Percentiles rank a stretch among this genome's conserved stretches.
phyloP scores from a whole-genome alignment of 1,140 invertebrate genomes.

The Drosophila setifemur region DNA sequence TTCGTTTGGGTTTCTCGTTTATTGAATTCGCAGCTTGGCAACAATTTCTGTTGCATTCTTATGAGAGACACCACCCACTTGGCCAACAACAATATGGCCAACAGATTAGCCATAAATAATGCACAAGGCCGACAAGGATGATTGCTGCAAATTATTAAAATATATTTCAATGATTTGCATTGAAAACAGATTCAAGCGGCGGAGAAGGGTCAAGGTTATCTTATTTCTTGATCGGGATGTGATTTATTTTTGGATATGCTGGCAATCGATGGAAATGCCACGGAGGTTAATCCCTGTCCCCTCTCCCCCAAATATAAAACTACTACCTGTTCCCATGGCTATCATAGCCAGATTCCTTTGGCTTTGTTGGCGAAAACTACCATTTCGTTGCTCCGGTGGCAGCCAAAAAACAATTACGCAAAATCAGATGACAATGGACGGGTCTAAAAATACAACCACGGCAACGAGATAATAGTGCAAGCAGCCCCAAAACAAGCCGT shows the following conservation, averaged over 20 bases:
- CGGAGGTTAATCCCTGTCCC: too few species aligned
- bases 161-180: constrained; percentile 7
- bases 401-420: constrained; percentile 15
- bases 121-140: not conserved
- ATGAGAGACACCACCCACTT: not conserved
- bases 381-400: not conserved
- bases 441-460: constrained; percentile 11
- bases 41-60: constrained; percentile 46
- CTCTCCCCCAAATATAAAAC: too few species aligned
- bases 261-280: too few species aligned
- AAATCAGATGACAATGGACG: constrained; percentile 14
- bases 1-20: constrained; percentile 21
- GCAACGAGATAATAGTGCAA: not conserved
- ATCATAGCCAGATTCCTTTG: not conserved
- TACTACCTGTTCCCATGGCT: too few species aligned
- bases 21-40: constrained; percentile 56
- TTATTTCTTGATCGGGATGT: too few species aligned
- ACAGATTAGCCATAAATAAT: constrained; percentile 5
- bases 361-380: too few species aligned
- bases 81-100: constrained; percentile 12
- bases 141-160: constrained; percentile 15
- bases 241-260: too few species aligned
- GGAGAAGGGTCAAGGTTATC: constrained; percentile 1
- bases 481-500: not conserved
- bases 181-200: not conserved